Evolutionary conservation across 2,888 invertebrate genomes (phyloP), one percentile per base, ranked within the genome.

Genomic region (Drosophila helvetica): DNA sequence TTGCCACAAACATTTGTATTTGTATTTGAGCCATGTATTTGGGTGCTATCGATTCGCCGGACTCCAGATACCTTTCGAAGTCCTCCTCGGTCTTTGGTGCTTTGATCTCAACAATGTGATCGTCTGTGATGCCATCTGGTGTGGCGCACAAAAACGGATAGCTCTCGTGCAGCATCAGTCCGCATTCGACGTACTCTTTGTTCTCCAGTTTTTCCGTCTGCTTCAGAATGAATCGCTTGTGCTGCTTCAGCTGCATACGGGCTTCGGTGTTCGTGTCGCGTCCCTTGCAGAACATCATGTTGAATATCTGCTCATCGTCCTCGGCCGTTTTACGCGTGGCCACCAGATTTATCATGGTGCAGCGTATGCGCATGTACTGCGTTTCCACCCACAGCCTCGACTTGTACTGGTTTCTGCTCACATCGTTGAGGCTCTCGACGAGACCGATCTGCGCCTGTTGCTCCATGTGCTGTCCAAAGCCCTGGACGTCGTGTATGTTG

Each of bases 21-120:
- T 92, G 92, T 43, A 92, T 91, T 55, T 92, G 92, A 1, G 92
- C 91, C 92, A 92, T 92, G 30, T 92, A 92, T 69, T 91, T 92
- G 2, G 91, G 91, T 0, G 92, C 90, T 18, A 92, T 91, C 0
- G 91, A 90, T 54, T 92, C 91, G 7, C 91, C 88, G 1, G 91
- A 90, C 59, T 90, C 91, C 1, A 92, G 75, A 67, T 92, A 92
- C 62, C 90, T 91, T 64, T 92, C 92, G n/a, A 92, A 92, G 62
- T 92, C 92, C n/a, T 92, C 92, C 30, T 92, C 92, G 1, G 92
- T 91, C 69, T 90, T 92, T 12, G 92, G 92, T 12, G 91, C 90
- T 70, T 92, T 92, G 38, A 92, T 92, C 77, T 92, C 92, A 1
- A 92, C 92, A 57, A 92, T 91, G 46, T 92, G 92, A 63, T 92